Percentiles rank a stretch among this genome's conserved stretches.
These are phyloP conservation scores for Alentia gelatinosa DNA, from an alignment of 2,888 invertebrate species.

Conservation along the genomic window DNA sequence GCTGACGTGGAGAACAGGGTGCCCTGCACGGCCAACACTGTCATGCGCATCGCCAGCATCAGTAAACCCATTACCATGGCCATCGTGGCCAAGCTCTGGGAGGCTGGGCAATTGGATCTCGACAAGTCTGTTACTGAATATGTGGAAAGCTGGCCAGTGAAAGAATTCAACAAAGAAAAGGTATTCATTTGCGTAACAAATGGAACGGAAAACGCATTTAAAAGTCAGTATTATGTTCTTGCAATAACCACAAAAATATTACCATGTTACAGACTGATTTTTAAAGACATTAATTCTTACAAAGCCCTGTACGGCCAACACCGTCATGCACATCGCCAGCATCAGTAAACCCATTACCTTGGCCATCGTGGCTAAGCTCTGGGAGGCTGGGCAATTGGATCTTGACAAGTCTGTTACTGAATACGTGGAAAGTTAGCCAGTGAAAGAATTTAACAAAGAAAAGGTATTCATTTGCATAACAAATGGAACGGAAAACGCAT, in stretches of 20 bases:
- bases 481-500: no score
- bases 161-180: slow-evolving; percentile 81
- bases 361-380: slow-evolving; percentile 82
- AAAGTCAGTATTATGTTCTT: no score
- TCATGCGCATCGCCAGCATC: slow-evolving; percentile 84
- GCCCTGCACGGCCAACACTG: slow-evolving; percentile 80
- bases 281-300: no score
- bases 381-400: slow-evolving; percentile 82
- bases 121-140: slow-evolving; percentile 83
- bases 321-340: slow-evolving; percentile 84
- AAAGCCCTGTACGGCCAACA: slow-evolving; percentile 79
- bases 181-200: no score
- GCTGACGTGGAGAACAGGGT: slow-evolving; percentile 83
- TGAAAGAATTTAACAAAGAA: slow-evolving; percentile 81
- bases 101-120: slow-evolving; percentile 82
- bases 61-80: slow-evolving; percentile 84
- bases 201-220: no score
- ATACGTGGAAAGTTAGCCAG: slow-evolving; percentile 83
- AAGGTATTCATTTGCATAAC: no score
- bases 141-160: slow-evolving; percentile 82
- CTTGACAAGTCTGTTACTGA: slow-evolving; percentile 82
- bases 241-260: no score
- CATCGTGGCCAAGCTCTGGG: slow-evolving; percentile 82
- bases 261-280: no score
- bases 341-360: slow-evolving; percentile 84